A percentile compares a stretch with the other conserved stretches of the same genome.
phyloP scores from a whole-genome alignment of 2,888 invertebrate species.

The Incurvaria masculella region DNA sequence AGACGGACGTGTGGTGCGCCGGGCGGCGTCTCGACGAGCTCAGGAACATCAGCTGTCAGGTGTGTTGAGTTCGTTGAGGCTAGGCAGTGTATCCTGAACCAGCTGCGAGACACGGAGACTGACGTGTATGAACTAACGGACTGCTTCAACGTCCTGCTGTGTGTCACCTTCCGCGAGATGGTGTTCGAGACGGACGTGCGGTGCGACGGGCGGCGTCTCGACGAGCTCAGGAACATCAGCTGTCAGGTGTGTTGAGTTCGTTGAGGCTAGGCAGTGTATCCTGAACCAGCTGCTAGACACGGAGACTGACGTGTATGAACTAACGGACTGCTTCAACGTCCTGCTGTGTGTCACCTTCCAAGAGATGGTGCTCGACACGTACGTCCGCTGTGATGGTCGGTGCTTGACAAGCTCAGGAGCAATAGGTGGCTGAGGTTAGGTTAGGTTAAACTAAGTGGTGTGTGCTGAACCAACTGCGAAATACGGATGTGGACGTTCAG shows the following conservation, averaged over 20 bases:
- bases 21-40: slow-evolving; percentile 77
- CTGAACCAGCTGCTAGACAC: too few species aligned
- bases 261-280: too few species aligned
- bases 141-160: slow-evolving; percentile 62
- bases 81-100: slow-evolving; percentile 65
- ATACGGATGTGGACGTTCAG: too few species aligned
- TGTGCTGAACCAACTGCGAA: too few species aligned
- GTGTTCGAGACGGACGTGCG: slow-evolving; percentile 73
- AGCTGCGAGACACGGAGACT: slow-evolving; percentile 60
- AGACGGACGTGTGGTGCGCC: slow-evolving; percentile 77
- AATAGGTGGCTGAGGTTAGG: too few species aligned
- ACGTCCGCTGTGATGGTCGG: too few species aligned
- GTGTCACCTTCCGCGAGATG: slow-evolving; percentile 70
- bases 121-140: slow-evolving; percentile 57
- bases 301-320: too few species aligned
- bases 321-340: too few species aligned
- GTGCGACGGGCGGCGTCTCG: slow-evolving; percentile 82
- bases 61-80: slow-evolving; percentile 38
- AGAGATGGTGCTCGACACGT: too few species aligned
- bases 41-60: slow-evolving; percentile 78
- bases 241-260: slow-evolving; percentile 55
- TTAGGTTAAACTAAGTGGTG: too few species aligned
- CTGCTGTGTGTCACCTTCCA: too few species aligned
- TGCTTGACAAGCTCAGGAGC: too few species aligned
- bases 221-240: slow-evolving; percentile 78